Conservation (phyloP, 2,797 vertebrate species). For the Arrhamphus sclerolepis region DNA sequence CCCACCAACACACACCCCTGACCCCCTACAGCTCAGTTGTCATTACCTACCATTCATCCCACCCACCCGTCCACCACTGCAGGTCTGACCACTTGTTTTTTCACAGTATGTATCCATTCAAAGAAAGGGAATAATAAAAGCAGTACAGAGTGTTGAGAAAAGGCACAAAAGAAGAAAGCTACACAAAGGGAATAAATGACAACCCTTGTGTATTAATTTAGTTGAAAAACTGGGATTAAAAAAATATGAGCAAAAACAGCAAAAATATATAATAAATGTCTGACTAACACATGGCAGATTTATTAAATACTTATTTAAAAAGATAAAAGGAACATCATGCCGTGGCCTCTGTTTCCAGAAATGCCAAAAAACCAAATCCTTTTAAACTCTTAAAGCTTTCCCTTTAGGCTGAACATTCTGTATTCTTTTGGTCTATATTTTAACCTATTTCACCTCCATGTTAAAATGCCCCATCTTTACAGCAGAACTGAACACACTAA, state of each 20-base stretch:
- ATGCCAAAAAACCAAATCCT: conserved; percentile 1
- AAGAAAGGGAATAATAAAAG: conserved; percentile 1
- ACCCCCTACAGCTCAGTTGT: background rate
- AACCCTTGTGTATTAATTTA: background rate
- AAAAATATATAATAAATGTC: conserved; percentile 6
- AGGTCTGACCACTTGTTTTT: background rate
- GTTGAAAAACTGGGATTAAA: background rate
- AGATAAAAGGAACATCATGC: background rate
- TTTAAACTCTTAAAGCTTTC: conserved; percentile 5
- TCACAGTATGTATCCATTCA: conserved; percentile 1
- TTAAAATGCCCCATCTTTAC: background rate
- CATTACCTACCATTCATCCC: conserved; percentile 2
- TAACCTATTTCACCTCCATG: background rate
- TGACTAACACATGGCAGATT: conserved; percentile 3
- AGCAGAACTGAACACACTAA: too few relatives aligned
- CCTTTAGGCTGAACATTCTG: background rate
- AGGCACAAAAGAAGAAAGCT: background rate
- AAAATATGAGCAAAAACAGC: background rate
- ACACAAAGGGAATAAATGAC: conserved; percentile 1
- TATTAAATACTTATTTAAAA: background rate
- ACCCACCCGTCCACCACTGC: background rate
- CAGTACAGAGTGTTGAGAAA: background rate
- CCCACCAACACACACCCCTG: conserved; percentile 4
- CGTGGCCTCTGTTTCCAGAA: background rate
- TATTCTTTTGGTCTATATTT: conserved; percentile 1